These are phyloP conservation scores for Caretta caretta DNA, from an alignment of 2,113 vertebrate species.

Conservation along the genomic window DNA sequence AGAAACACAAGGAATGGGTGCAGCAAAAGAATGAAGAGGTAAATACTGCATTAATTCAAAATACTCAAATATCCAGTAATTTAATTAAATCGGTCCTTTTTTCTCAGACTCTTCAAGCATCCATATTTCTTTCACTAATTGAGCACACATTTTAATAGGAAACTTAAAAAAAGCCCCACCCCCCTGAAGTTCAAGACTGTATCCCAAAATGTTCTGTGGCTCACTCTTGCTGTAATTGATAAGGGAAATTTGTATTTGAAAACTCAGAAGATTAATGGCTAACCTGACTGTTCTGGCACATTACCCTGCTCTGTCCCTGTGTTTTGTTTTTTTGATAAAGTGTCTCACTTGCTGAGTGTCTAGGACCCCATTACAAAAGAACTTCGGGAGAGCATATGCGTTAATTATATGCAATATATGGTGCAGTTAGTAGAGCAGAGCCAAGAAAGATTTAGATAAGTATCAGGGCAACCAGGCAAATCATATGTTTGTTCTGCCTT, in stretches of 20 bases:
- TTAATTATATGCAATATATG: background rate
- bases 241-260: background rate
- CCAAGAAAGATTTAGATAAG: conserved; percentile 15
- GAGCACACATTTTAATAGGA: background rate
- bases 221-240: background rate
- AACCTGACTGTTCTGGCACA: background rate
- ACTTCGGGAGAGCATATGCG: background rate
- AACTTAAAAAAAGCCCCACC: background rate
- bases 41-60: conserved; percentile 19
- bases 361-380: background rate
- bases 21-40: conserved; percentile 88
- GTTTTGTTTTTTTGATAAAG: background rate
- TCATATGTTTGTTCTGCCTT: background rate
- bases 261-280: background rate
- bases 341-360: background rate
- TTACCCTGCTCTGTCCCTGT: background rate
- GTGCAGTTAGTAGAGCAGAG: background rate
- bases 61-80: background rate
- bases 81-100: background rate
- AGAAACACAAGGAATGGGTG: conserved; percentile 90
- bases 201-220: background rate
- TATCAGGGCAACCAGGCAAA: background rate
- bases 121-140: background rate
- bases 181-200: background rate
- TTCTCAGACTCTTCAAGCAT: background rate